Percentiles rank a stretch among this genome's conserved stretches.
Evolutionary conservation across 2,797 vertebrate genomes (phyloP).

Genomic region (Acanthurus lineatus): DNA sequence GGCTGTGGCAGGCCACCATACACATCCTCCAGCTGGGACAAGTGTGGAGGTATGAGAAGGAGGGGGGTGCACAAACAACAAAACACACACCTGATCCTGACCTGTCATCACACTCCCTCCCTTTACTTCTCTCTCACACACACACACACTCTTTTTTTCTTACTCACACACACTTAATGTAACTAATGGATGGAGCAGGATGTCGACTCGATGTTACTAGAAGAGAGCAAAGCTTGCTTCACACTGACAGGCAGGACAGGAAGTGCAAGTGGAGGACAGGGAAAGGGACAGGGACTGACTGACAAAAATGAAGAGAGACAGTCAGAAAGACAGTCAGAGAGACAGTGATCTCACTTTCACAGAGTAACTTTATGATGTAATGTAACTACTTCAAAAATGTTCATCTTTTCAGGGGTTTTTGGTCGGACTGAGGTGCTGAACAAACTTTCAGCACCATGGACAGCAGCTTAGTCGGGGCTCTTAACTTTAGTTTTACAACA

Average conservation of each 20-base stretch:
- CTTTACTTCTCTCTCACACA: neutral
- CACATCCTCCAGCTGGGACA: conserved; percentile 99
- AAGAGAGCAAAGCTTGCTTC: conserved; percentile 40
- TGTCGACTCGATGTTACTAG: conserved; percentile 49
- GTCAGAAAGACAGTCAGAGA: neutral
- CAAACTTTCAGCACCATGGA: conserved; percentile 25
- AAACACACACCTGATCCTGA: conserved; percentile 33
- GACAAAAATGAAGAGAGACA: conserved; percentile 24
- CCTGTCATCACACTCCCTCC: neutral
- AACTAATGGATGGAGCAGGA: conserved; percentile 35
- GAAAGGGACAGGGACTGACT: conserved; percentile 24
- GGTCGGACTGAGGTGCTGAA: conserved; percentile 49
- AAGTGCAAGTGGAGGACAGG: conserved; percentile 17
- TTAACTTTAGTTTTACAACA: neutral
- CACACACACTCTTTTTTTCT: neutral
- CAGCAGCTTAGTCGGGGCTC: neutral
- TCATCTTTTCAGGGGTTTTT: too few relatives aligned
- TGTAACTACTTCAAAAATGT: neutral
- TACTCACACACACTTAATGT: conserved; percentile 13
- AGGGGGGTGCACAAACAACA: conserved; percentile 17
- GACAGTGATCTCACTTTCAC: neutral
- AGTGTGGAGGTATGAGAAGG: conserved; percentile 94
- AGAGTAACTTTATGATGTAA: neutral
- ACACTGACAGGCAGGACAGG: conserved; percentile 59
- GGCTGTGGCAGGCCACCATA: conserved; percentile 95